Evolutionary conservation across 2,113 vertebrate species (phyloP).

Genomic region (Heterotis niloticus): DNA sequence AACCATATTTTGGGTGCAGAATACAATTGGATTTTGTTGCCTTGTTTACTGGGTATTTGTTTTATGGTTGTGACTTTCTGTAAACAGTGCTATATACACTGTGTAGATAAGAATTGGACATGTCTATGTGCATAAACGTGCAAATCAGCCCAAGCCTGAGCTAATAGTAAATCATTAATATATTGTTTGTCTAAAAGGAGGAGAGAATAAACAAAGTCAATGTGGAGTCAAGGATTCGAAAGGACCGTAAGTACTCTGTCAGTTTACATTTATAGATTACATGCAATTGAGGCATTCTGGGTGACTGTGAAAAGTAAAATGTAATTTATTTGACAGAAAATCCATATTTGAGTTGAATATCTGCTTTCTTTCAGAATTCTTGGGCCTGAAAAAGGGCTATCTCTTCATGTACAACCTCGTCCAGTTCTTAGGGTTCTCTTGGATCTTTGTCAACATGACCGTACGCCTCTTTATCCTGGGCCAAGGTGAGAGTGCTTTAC

Average conservation of each 20-base stretch:
- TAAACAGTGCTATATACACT: not conserved
- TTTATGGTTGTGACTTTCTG: not conserved
- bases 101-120: not conserved
- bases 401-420: constrained; percentile 90
- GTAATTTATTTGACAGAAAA: not conserved
- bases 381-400: constrained; percentile 79
- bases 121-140: not conserved
- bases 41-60: not conserved
- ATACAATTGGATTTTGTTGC: not conserved
- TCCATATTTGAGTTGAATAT: not conserved
- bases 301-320: not conserved
- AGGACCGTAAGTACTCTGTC: constrained; percentile 72
- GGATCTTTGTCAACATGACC: constrained; percentile 96
- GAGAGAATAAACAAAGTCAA: constrained; percentile 78
- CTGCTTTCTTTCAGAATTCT: constrained; percentile 48
- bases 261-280: not conserved
- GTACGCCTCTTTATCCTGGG: constrained; percentile 81
- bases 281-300: not conserved
- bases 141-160: not conserved
- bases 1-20: not conserved
- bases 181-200: constrained; percentile 67
- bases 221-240: constrained; percentile 71
- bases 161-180: not conserved
- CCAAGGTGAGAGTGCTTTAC: not conserved
- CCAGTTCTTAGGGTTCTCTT: constrained; percentile 94